Evolutionary conservation across 2,888 invertebrate genomes (phyloP), one percentile per base, ranked within the genome.

Genomic region (Pterostichus madidus): DNA sequence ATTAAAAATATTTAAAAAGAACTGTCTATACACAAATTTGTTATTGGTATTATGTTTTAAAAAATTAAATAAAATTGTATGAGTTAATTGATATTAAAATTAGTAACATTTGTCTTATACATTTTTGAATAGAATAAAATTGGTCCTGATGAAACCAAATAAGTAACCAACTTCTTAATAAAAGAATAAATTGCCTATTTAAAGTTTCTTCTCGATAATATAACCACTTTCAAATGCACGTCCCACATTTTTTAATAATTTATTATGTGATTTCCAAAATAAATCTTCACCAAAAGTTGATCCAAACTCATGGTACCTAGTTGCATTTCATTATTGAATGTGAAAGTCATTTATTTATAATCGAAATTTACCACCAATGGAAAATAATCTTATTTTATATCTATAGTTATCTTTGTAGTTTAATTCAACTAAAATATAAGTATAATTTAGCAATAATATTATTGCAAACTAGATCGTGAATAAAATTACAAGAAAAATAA

Each of bases 171-270:
- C 15, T 44, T 39, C 39, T 68, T 39, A 68, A 68, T 44, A 44
- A 68, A 71, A 24, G 11, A 71, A 17, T 46, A 71, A 71, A 71
- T 35, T 64, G 35, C 46, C 71, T 71, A 46, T 71, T 46, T 71
- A 44, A 13, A 44, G 10, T 46, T 32, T 64, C 10, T n/a, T 53
- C 53, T 53, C 13, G 15, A 53, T 53, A 53, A 15, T 53, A 17
- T 24, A 44, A 13, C 39, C 71, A 71, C 71, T 71, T 71, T 71
- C 71, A 71, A 71, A 71, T 17, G 17, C 3, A 71, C 15, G 71
- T 71, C 44, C 71, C 39, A 71, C 71, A 46, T 71, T 44, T 71
- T 46, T 44, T 24, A 8, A 0, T 6, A 0, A 46, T 71, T 32
- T 71, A 1, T 71, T 44, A 15, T 46, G 44, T 44, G 17, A 71